Conservation (phyloP, 2,113 vertebrate genomes). For the Coregonus clupeaformis region DNA sequence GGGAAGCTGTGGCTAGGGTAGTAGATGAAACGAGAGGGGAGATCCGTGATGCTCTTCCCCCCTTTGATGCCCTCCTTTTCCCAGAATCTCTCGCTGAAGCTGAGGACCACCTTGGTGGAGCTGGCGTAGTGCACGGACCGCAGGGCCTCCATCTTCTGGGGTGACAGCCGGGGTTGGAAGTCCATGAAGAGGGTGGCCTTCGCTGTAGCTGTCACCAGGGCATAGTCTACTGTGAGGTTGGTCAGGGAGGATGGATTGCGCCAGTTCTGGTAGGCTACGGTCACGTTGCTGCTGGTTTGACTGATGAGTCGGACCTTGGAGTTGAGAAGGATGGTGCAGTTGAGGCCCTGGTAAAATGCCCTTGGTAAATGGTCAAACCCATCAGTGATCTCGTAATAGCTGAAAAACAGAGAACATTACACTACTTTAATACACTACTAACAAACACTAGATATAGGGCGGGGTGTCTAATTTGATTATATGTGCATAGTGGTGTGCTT, state of each 20-base stretch:
- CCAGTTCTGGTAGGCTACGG: slow-evolving; percentile 60
- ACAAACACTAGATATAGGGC: too few species aligned
- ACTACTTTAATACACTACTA: not conserved
- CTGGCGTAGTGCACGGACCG: slow-evolving; percentile 76
- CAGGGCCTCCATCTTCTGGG: slow-evolving; percentile 72
- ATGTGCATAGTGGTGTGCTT: slow-evolving; percentile 36
- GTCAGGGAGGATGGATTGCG: slow-evolving; percentile 23
- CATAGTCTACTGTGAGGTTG: slow-evolving; percentile 64
- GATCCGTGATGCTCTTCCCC: slow-evolving; percentile 77
- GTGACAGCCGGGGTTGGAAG: slow-evolving; percentile 73
- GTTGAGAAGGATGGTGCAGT: slow-evolving; percentile 64
- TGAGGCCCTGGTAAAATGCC: slow-evolving; percentile 59
- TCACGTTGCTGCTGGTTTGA: slow-evolving; percentile 60
- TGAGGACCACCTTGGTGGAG: slow-evolving; percentile 77
- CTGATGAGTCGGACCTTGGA: slow-evolving; percentile 67
- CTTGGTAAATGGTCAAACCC: slow-evolving; percentile 70
- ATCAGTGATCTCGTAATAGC: slow-evolving; percentile 71
- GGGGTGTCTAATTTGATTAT: not conserved
- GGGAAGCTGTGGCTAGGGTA: slow-evolving; percentile 82
- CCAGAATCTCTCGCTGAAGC: slow-evolving; percentile 80
- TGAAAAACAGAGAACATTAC: slow-evolving; percentile 43
- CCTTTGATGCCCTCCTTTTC: slow-evolving; percentile 75
- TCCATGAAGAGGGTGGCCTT: slow-evolving; percentile 77
- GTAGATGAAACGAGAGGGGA: slow-evolving; percentile 78
- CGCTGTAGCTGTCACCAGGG: slow-evolving; percentile 73